Evolutionary conservation across 2,888 invertebrate genomes (phyloP), one percentile per base, ranked within the genome.

Genomic region (Lasius fuliginosus): DNA sequence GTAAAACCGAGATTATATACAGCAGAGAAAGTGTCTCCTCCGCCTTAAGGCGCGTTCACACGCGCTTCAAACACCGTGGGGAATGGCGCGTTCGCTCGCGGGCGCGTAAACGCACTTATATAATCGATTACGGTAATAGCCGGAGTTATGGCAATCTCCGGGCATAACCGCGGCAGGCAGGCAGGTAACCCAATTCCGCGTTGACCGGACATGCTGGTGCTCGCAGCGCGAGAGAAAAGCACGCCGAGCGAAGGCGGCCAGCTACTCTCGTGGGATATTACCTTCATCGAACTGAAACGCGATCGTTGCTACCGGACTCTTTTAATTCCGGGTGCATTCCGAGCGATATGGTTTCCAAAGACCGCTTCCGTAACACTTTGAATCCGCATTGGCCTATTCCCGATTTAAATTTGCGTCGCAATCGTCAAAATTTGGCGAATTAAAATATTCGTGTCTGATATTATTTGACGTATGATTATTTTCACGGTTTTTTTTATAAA

Each of bases 21-120:
- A 58, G 15, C 62, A 81, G 88, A 88, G 88, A 88, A 88, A 88
- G 88, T 88, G 82, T 81, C 84, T 86, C 86, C 86, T 85, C 71
- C 75, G 86, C 84, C 83, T 88, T 71, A 81, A 86, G 84, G 82
- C 75, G 76, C 71, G 56, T 86, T 86, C 86, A 62, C 81, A 88
- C 82, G 69, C 83, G 60, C 71, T 71, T 81, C 71, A 71, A 81
- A 69, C 69, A 46, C 71, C 79, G 71, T 71, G 79, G 79, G 46
- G 69, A 79, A 69, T 69, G 69, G 67, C 30, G 73, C 67, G 56
- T 53, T 65, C 75, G 75, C 76, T 82, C 64, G 64, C 64, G 73
- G 74, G 58, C 74, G 74, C 84, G 85, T 86, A 84, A 86, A 84
- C 81, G 71, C 86, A 84, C 85, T 86, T 86, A 86, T 84, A 84